These are phyloP conservation scores for Mimas tiliae DNA, from an alignment of 2,888 invertebrate genomes.

Conservation along the genomic window DNA sequence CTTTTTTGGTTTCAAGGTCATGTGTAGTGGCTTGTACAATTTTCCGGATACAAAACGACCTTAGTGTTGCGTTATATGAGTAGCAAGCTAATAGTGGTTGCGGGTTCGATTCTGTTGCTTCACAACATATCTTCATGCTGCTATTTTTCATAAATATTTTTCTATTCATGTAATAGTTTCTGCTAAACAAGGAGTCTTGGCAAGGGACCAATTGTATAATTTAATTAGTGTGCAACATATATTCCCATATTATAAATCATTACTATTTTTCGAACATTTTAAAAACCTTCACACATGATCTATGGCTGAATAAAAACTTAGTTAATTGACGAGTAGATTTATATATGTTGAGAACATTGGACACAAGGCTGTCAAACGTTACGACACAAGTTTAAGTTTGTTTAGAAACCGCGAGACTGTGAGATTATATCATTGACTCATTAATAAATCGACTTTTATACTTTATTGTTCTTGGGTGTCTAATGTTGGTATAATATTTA, in stretches of 20 bases:
- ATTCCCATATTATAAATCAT: not conserved
- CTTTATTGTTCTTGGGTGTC: not conserved
- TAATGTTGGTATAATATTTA: too few relatives aligned
- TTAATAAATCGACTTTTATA: slow-evolving; percentile 25
- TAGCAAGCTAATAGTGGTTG: not conserved
- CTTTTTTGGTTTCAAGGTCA: not conserved
- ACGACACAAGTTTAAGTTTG: slow-evolving; percentile 17
- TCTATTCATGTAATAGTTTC: too few relatives aligned
- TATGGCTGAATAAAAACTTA: slow-evolving; percentile 19
- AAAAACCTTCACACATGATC: slow-evolving; percentile 8
- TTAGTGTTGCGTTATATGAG: not conserved
- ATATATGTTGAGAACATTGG: slow-evolving; percentile 16
- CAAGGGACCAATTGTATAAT: too few relatives aligned
- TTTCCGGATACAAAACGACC: not conserved
- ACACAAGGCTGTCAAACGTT: slow-evolving; percentile 26
- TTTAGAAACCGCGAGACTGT: slow-evolving; percentile 31
- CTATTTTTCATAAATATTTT: too few relatives aligned
- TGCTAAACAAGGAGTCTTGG: too few relatives aligned
- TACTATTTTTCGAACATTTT: not conserved
- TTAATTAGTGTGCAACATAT: too few relatives aligned
- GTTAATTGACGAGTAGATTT: slow-evolving; percentile 17
- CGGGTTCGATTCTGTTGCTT: not conserved
- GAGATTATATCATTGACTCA: slow-evolving; percentile 53
- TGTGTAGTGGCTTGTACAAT: not conserved
- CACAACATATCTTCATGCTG: too few relatives aligned